These are phyloP conservation scores for Colaptes auratus DNA, from an alignment of 2,113 vertebrate species.

Conservation along the genomic window DNA sequence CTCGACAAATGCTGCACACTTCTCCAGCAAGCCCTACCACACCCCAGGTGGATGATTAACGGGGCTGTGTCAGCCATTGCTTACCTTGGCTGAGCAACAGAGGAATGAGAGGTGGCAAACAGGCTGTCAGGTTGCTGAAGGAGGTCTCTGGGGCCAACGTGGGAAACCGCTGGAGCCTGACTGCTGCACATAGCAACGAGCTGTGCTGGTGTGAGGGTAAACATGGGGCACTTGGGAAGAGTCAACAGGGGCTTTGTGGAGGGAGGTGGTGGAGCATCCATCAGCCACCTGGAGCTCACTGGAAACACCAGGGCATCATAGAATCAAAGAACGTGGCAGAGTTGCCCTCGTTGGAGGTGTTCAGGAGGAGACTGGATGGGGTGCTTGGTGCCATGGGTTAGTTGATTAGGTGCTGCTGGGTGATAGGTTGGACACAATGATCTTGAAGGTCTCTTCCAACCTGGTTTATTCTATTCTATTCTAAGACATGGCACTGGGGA, in stretches of 20 bases:
- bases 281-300: background rate
- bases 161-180: background rate
- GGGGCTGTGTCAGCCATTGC: background rate
- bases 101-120: background rate
- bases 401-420: too few relatives aligned
- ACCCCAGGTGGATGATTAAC: background rate
- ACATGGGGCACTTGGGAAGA: background rate
- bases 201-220: background rate
- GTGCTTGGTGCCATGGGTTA: too few relatives aligned
- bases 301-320: background rate
- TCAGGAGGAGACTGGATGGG: too few relatives aligned
- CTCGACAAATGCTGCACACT: background rate
- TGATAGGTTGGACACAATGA: too few relatives aligned
- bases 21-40: background rate
- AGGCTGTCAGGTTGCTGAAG: fast-evolving
- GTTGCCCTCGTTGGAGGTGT: too few relatives aligned
- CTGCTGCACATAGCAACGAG: background rate
- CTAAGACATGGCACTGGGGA: too few relatives aligned
- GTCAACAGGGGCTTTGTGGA: fast-evolving
- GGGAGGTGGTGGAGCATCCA: background rate
- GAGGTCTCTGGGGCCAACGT: background rate
- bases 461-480: too few relatives aligned
- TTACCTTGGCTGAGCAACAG: background rate
- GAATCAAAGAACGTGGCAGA: too few relatives aligned
- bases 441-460: too few relatives aligned